Evolutionary conservation across 1,140 invertebrate genomes (phyloP).

Genomic region (Agrilus planipennis): DNA sequence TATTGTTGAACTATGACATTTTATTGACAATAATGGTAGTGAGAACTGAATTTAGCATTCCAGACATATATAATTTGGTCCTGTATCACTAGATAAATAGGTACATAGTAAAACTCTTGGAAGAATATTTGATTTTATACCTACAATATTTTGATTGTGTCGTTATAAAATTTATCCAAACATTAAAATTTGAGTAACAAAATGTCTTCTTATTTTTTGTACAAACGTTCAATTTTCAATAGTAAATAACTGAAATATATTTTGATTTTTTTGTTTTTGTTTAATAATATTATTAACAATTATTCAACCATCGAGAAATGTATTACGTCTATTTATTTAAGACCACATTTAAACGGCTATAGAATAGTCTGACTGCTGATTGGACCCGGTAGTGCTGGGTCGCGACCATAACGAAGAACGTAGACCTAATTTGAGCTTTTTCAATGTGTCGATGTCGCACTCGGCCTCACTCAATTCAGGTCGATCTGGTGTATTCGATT

Average conservation of each 20-base stretch:
- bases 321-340: constrained; percentile 8
- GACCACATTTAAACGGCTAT: constrained; percentile 45
- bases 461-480: constrained; percentile 55
- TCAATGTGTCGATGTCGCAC: constrained; percentile 63
- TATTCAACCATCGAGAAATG: no score
- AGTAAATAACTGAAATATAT: constrained; percentile 7
- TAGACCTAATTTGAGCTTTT: constrained; percentile 58
- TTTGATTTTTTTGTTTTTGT: constrained; percentile 5
- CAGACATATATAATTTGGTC: no score
- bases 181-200: constrained; percentile 6
- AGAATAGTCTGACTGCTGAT: constrained; percentile 50
- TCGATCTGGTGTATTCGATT: constrained; percentile 34
- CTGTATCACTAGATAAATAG: no score
- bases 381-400: constrained; percentile 37
- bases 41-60: no score
- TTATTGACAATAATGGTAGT: no score
- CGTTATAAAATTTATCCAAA: constrained; percentile 9
- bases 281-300: constrained; percentile 6
- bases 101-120: no score
- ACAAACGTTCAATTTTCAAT: constrained; percentile 4
- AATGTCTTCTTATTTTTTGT: constrained; percentile 7
- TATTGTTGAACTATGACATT: no score
- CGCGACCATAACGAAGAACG: constrained; percentile 60
- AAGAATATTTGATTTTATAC: no score
- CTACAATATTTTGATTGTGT: no score